These are phyloP conservation scores for Noturus placidus DNA, from an alignment of 2,113 vertebrate genomes.

Conservation along the genomic window DNA sequence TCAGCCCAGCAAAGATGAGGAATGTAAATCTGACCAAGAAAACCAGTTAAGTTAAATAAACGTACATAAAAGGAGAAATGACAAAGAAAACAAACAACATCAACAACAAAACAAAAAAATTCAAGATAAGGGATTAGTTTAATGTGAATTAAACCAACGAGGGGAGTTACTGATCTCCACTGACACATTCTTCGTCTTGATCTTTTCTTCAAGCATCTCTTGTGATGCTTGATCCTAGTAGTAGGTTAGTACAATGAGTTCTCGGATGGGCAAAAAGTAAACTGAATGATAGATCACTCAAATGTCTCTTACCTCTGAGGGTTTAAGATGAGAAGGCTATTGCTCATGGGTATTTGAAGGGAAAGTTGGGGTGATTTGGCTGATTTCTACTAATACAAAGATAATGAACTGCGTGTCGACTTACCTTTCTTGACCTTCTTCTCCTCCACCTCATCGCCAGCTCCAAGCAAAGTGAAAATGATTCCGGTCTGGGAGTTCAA, in stretches of 20 bases:
- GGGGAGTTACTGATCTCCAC: constrained; percentile 17
- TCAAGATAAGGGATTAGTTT: constrained; percentile 43
- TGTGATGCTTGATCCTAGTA: constrained; percentile 17
- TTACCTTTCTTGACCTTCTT: constrained; percentile 98
- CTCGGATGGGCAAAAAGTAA: constrained; percentile 8
- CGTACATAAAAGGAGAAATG: constrained; percentile 42
- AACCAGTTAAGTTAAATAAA: constrained; percentile 54
- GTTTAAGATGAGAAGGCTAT: constrained; percentile 22
- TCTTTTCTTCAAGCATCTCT: constrained; percentile 14
- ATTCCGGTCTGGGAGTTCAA: constrained; percentile 97
- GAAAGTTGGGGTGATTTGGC: constrained; percentile 32
- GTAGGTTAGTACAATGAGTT: constrained; percentile 13
- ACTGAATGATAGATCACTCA: constrained; percentile 30
- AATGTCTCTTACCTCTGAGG: constrained; percentile 46
- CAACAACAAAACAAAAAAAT: constrained; percentile 62
- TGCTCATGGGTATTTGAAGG: constrained; percentile 36
- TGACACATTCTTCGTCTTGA: constrained; percentile 15
- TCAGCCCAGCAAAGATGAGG: constrained; percentile 65
- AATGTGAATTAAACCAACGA: not conserved
- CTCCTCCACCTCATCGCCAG: constrained; percentile 81
- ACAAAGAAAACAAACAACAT: constrained; percentile 44
- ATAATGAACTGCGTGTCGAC: constrained; percentile 34
- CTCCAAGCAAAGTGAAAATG: constrained; percentile 93
- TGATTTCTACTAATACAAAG: constrained; percentile 9
- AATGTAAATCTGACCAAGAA: constrained; percentile 66